These are phyloP conservation scores for Antheraea assamensis DNA, from an alignment of 2,888 invertebrate species.

Conservation along the genomic window DNA sequence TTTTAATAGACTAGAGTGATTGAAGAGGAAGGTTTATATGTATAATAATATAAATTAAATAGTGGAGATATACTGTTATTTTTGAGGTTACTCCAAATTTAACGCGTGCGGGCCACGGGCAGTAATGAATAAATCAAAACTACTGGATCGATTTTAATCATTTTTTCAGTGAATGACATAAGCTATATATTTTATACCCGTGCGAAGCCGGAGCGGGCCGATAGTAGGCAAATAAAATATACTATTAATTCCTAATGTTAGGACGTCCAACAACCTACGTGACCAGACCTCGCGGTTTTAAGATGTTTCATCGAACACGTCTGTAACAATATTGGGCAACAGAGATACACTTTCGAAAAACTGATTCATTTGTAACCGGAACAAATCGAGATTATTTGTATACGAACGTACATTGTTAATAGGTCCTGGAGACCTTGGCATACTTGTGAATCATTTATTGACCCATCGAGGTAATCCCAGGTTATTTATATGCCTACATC, in stretches of 20 bases:
- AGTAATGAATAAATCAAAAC: too few relatives aligned
- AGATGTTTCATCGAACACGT: neutral
- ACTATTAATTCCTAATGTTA: neutral
- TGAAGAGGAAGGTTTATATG: too few relatives aligned
- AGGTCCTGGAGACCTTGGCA: neutral
- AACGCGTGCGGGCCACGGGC: too few relatives aligned
- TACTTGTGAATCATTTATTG: constrained; percentile 8
- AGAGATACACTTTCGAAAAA: constrained; percentile 10
- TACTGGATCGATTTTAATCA: too few relatives aligned
- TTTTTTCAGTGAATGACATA: too few relatives aligned
- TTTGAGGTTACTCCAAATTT: too few relatives aligned
- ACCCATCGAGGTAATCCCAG: constrained; percentile 5
- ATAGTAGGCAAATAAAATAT: neutral
- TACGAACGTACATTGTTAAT: neutral
- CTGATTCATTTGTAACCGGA: constrained; percentile 10
- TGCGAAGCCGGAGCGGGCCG: too few relatives aligned
- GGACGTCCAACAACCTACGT: neutral
- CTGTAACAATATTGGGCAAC: neutral
- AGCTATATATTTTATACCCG: too few relatives aligned
- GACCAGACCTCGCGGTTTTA: neutral
- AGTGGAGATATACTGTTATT: too few relatives aligned
- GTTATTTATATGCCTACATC: neutral
- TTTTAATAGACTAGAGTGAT: too few relatives aligned
- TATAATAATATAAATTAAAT: too few relatives aligned
- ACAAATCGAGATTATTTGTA: constrained; percentile 1